Conservation (phyloP, 2,888 invertebrate species). For the Sthenelais limicola region DNA sequence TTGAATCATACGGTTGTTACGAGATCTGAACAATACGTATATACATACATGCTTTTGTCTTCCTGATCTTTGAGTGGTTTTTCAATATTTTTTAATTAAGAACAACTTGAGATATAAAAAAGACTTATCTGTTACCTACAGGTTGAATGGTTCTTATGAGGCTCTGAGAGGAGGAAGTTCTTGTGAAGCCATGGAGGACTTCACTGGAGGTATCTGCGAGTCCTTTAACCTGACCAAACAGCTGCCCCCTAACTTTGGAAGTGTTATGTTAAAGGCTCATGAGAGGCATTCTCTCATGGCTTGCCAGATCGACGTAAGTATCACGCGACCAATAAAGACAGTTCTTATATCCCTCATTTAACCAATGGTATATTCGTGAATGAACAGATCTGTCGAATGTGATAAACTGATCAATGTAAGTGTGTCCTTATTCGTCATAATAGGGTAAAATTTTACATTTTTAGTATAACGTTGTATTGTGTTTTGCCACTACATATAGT, state of each 20-base stretch:
- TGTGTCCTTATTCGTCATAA: too few relatives aligned
- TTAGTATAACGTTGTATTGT: too few relatives aligned
- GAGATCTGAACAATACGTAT: not conserved
- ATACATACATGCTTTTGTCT: not conserved
- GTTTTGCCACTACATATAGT: too few relatives aligned
- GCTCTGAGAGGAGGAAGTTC: slow-evolving; percentile 98
- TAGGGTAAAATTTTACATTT: too few relatives aligned
- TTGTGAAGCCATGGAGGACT: slow-evolving; percentile 99
- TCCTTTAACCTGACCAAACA: slow-evolving; percentile 61
- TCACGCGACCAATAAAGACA: too few relatives aligned
- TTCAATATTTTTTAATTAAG: not conserved
- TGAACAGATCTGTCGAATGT: too few relatives aligned
- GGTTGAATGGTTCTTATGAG: slow-evolving; percentile 96
- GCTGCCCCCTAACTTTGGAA: slow-evolving; percentile 58
- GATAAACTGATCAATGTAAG: too few relatives aligned
- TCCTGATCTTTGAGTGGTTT: not conserved
- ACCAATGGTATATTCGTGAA: too few relatives aligned
- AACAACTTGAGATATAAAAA: not conserved
- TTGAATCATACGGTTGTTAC: not conserved
- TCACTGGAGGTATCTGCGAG: slow-evolving; percentile 78
- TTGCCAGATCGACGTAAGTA: slow-evolving; percentile 87
- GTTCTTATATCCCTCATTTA: too few relatives aligned
- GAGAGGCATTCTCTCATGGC: slow-evolving; percentile 94
- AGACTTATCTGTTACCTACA: too few relatives aligned
- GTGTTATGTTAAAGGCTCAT: slow-evolving; percentile 82